A percentile compares a stretch with the other conserved stretches of the same genome.
Conservation (phyloP, 2,113 vertebrate species). For the Eulacestoma nigropectus region DNA sequence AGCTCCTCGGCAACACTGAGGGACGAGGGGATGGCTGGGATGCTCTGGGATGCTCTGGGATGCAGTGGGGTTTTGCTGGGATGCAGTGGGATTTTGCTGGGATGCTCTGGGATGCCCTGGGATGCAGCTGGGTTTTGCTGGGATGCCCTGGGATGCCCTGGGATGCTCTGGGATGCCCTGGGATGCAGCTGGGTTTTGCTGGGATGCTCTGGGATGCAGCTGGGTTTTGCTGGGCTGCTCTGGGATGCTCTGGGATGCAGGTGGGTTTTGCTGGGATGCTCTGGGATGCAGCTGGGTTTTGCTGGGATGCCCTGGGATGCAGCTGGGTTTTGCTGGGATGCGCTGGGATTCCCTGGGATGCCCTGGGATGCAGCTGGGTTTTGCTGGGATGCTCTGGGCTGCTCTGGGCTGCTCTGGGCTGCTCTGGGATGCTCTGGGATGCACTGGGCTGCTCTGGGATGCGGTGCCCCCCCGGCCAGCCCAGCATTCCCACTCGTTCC, state of each 20-base stretch:
- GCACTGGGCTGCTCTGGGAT: not conserved
- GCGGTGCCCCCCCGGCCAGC: fast-evolving
- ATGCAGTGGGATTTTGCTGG: too few species aligned
- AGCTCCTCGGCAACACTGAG: not conserved
- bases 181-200: too few species aligned
- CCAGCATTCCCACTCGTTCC: not conserved
- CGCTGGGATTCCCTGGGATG: not conserved
- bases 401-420: too few species aligned
- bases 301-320: not conserved
- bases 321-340: not conserved
- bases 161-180: too few species aligned
- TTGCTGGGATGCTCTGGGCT: not conserved
- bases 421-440: not conserved
- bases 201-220: too few species aligned
- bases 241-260: not conserved
- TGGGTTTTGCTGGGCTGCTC: too few species aligned
- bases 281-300: not conserved
- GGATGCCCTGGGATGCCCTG: too few species aligned
- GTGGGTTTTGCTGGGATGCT: not conserved
- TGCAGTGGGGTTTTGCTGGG: too few species aligned
- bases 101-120: too few species aligned
- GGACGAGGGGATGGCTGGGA: not conserved
- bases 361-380: not conserved
- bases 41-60: not conserved
- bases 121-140: too few species aligned